Conservation (phyloP, 1,140 invertebrate species). For the Caerostris extrusa region DNA sequence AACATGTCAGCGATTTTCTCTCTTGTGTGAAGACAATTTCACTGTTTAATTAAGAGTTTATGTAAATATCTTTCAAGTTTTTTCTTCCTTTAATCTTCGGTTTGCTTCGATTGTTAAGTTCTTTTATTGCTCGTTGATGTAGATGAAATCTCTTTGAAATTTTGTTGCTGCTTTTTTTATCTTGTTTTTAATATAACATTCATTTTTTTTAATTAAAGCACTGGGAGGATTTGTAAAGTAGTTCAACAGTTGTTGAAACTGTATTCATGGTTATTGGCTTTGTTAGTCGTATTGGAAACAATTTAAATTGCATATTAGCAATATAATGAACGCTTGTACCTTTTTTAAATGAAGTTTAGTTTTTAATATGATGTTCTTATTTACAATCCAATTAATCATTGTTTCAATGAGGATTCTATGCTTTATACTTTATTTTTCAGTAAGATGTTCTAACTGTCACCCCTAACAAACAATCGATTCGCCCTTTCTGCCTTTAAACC, state of each 20-base stretch:
- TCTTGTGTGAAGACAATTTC: neutral
- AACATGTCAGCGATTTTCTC: neutral
- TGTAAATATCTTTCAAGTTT: neutral
- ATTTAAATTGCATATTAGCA: no score
- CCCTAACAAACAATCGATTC: no score
- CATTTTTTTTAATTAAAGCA: neutral
- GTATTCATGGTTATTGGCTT: neutral
- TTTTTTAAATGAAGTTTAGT: no score
- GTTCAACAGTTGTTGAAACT: neutral
- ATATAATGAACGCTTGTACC: no score
- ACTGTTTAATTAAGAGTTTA: constrained; percentile 17
- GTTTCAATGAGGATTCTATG: no score
- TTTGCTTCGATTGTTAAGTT: neutral
- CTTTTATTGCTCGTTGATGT: neutral
- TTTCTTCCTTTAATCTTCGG: neutral
- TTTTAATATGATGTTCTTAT: no score
- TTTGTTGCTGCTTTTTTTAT: neutral
- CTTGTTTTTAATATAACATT: neutral
- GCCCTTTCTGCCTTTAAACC: no score
- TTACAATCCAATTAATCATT: no score
- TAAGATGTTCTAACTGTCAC: no score
- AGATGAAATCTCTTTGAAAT: neutral
- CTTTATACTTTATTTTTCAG: no score
- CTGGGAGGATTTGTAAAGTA: neutral
- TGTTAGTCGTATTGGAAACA: neutral